Evolutionary conservation across 2,888 invertebrate species (phyloP).

Genomic region (Drosophila neoperkinsi): DNA sequence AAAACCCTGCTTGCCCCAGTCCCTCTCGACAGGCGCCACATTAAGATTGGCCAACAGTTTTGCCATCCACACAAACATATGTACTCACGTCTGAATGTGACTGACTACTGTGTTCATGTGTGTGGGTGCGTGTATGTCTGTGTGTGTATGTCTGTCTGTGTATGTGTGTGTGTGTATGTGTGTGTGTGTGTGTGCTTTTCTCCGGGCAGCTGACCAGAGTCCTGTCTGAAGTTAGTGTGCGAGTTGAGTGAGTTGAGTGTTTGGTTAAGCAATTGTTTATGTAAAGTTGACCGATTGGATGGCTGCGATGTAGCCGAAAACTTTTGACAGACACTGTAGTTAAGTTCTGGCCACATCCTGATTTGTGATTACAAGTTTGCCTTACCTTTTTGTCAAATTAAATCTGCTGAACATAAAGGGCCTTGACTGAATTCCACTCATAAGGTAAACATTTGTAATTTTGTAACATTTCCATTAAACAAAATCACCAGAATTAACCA

Average conservation of each 20-base stretch:
- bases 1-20: slow-evolving; percentile 33
- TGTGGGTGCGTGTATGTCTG: neutral
- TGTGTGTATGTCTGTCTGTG: too few species aligned
- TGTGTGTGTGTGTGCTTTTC: slow-evolving; percentile 2
- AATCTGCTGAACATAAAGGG: slow-evolving; percentile 2
- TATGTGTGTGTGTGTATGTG: slow-evolving; percentile 1
- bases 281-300: slow-evolving; percentile 57
- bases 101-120: neutral
- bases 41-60: slow-evolving; percentile 51
- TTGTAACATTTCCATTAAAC: neutral
- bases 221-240: slow-evolving; percentile 41
- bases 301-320: slow-evolving; percentile 36
- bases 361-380: slow-evolving; percentile 25
- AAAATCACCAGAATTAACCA: neutral
- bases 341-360: slow-evolving; percentile 34
- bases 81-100: neutral
- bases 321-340: slow-evolving; percentile 56
- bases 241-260: slow-evolving; percentile 48
- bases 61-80: slow-evolving; percentile 12
- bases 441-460: neutral
- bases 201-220: slow-evolving; percentile 41
- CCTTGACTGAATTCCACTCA: neutral
- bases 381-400: slow-evolving; percentile 17
- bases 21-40: slow-evolving; percentile 13
- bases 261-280: slow-evolving; percentile 77